A percentile compares a stretch with the other conserved stretches of the same genome.
Conservation (phyloP, 2,888 invertebrate species). For the Acanthosepion lycidas region DNA sequence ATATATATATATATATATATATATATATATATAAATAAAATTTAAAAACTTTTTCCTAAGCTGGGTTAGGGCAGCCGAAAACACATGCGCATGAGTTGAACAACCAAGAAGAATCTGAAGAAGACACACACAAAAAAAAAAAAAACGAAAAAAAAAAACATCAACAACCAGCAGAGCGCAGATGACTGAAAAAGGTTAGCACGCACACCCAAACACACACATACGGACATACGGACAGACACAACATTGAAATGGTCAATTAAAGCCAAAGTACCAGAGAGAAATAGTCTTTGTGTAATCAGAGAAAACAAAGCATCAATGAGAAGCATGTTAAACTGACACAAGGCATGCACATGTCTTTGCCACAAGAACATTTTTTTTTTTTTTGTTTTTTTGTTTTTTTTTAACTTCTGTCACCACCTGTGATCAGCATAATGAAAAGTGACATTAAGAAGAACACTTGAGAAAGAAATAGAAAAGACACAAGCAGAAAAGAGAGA, state of each 20-base stretch:
- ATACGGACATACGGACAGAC: background rate
- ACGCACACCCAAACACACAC: background rate
- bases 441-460: background rate
- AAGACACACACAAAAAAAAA: background rate
- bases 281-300: background rate
- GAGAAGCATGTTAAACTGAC: background rate
- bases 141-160: background rate
- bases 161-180: conserved; percentile 16
- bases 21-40: too few relatives aligned
- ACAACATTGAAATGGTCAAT: background rate
- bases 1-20: too few relatives aligned
- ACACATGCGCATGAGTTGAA: conserved; percentile 4
- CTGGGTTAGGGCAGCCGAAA: conserved; percentile 47
- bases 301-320: background rate
- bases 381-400: too few relatives aligned
- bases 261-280: background rate
- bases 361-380: background rate
- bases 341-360: background rate
- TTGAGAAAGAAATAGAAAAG: background rate
- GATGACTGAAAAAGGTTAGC: background rate
- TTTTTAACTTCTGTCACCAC: background rate
- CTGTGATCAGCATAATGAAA: background rate
- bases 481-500: background rate
- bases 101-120: background rate
- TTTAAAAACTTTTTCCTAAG: background rate